These are phyloP conservation scores for Heliconius charithonia DNA, from an alignment of 2,888 invertebrate genomes.

Conservation along the genomic window DNA sequence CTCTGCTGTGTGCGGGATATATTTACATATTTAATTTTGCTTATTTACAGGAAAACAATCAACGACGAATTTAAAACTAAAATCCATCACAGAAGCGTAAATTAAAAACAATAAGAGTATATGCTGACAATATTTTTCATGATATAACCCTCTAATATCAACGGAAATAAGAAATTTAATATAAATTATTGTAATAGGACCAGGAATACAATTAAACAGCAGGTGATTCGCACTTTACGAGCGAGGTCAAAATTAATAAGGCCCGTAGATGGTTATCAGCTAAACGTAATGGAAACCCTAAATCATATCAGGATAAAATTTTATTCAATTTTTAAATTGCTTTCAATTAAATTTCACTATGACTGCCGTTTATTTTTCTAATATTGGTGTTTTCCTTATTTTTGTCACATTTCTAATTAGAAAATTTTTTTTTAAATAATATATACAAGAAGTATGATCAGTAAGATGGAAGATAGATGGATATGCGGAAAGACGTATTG, in stretches of 20 bases:
- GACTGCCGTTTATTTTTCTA: background rate
- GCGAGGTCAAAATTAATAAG: constrained; percentile 15
- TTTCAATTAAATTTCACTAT: no score
- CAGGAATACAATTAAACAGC: background rate
- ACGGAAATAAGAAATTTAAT: background rate
- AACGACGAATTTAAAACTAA: no score
- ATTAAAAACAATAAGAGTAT: no score
- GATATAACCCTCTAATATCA: background rate
- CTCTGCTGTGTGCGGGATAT: no score
- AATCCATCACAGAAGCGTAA: no score
- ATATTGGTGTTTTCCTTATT: background rate
- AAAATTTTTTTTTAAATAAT: no score
- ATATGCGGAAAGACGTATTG: no score
- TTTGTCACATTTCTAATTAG: background rate
- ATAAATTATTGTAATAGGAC: background rate
- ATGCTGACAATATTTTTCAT: no score
- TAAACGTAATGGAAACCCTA: background rate
- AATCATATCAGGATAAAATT: background rate
- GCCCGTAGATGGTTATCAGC: background rate
- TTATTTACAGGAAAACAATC: no score
- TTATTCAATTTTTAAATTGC: background rate
- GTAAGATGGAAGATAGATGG: no score
- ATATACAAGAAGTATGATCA: no score
- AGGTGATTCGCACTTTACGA: constrained; percentile 8
- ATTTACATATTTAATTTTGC: no score